These are phyloP conservation scores for Tyrophagus putrescentiae DNA, from an alignment of 1,140 invertebrate species.

Conservation along the genomic window DNA sequence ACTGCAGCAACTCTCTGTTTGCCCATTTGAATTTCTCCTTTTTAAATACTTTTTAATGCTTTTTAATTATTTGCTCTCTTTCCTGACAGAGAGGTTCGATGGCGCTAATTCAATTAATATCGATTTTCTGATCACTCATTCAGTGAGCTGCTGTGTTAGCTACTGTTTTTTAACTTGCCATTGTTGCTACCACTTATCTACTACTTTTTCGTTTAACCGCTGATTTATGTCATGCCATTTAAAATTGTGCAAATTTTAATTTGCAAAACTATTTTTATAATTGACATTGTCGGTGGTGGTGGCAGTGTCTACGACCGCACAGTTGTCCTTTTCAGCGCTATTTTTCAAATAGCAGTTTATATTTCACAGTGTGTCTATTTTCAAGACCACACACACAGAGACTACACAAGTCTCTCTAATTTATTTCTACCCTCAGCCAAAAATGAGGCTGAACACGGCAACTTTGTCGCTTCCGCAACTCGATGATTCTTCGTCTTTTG, in stretches of 20 bases:
- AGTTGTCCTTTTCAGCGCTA: no score
- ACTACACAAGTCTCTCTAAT: no score
- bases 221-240: background rate
- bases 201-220: background rate
- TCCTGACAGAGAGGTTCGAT: background rate
- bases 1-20: slow-evolving; percentile 7
- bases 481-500: no score
- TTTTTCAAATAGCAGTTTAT: no score
- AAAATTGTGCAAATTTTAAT: slow-evolving; percentile 8
- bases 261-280: slow-evolving; percentile 5
- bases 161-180: background rate
- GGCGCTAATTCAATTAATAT: slow-evolving; percentile 13
- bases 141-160: background rate
- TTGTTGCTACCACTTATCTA: background rate
- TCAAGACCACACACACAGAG: no score
- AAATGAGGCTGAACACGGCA: no score
- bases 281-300: no score
- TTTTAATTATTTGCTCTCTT: slow-evolving; percentile 11
- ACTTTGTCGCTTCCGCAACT: no score
- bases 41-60: slow-evolving; percentile 15
- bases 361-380: no score
- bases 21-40: no score
- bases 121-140: slow-evolving; percentile 12
- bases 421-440: no score
- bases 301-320: no score